These are phyloP conservation scores for Festucalex cinctus DNA, from an alignment of 2,113 vertebrate genomes.

Conservation along the genomic window DNA sequence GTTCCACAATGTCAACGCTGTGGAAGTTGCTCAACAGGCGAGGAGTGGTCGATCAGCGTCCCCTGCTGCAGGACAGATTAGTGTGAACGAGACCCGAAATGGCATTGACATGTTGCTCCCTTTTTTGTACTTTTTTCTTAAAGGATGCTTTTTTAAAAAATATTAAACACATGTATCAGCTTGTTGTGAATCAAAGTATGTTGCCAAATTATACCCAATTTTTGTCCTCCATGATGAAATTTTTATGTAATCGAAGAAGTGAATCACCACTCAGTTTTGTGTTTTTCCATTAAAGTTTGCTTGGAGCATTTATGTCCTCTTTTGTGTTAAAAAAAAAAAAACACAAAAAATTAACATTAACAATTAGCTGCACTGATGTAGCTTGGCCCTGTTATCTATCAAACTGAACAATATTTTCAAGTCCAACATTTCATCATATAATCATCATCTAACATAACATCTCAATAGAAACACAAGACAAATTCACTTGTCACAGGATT, in stretches of 20 bases:
- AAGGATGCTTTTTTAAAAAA: conserved; percentile 23
- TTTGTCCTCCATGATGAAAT: conserved; percentile 22
- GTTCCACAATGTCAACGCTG: conserved; percentile 64
- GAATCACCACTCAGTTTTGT: conserved; percentile 16
- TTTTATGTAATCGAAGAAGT: conserved; percentile 10
- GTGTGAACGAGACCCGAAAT: conserved; percentile 56
- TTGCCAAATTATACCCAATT: conserved; percentile 3
- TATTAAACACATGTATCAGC: conserved; percentile 8
- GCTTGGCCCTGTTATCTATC: neutral
- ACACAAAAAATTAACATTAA: neutral
- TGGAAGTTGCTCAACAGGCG: conserved; percentile 66
- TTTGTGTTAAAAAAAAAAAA: neutral
- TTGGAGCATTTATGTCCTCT: conserved; percentile 6
- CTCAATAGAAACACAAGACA: neutral
- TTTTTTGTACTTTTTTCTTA: conserved; percentile 48
- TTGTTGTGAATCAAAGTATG: conserved; percentile 13
- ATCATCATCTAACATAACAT: neutral
- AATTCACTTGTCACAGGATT: conserved; percentile 31
- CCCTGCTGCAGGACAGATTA: conserved; percentile 75
- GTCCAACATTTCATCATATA: neutral
- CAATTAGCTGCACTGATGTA: neutral
- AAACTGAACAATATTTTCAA: neutral
- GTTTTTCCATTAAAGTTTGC: conserved; percentile 56
- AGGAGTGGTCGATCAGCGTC: conserved; percentile 69
- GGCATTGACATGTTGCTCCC: conserved; percentile 18